Base-by-base conservation (phyloP, 2,113 vertebrate genomes). In the Anseranas semipalmata region DNA sequence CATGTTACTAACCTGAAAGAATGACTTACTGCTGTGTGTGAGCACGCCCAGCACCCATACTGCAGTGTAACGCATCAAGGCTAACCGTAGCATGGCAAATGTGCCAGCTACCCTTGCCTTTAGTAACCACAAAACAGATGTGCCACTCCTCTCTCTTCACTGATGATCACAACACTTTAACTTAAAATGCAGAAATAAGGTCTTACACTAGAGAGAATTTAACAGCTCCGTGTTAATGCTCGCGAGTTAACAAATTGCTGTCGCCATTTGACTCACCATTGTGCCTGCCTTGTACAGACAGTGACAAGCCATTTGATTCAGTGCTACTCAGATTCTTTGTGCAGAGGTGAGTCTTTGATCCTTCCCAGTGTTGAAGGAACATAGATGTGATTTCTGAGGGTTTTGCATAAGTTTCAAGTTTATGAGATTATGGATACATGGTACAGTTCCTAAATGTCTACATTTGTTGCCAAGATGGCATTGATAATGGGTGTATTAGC, bases 281-380 rank as follows among this genome's bases (percentile, higher is more conserved):
- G 33, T 37, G 76, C 83, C 79, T 74, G 90, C 50, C 32, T 81
- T 66, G 92, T 78, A 78, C 65, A 80, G 78, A 17, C 85, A 72
- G 60, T 56, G 92, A 78, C 92, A 94, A 94, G 72, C 33, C 92
- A 92, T 56, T 68, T 90, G 90, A 96, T 84, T 63, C 92, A 32
- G 41, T 46, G 85, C 68, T 83, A 21, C 75, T 4, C 25, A 62
- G 30, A 83, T 77, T 32, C 88, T 94, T 84, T 78, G 90, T 78
- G 88, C 79, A 90, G 76, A 86, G 68, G 93, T 78, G 90, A 95
- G 87, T 12, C 96, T 96, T 94, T 94, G 92, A 94, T 96, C 96
- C 90, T 93, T 63, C 46, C 37, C 10, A 1, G 39, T 45, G 72
- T 11, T 91, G 95, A 84, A 95, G 83, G 73, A 94, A 89, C 80